Evolutionary conservation across 53 echinoderm and acorn worm genomes (phyloP).

Genomic region (Henricia sp.): DNA sequence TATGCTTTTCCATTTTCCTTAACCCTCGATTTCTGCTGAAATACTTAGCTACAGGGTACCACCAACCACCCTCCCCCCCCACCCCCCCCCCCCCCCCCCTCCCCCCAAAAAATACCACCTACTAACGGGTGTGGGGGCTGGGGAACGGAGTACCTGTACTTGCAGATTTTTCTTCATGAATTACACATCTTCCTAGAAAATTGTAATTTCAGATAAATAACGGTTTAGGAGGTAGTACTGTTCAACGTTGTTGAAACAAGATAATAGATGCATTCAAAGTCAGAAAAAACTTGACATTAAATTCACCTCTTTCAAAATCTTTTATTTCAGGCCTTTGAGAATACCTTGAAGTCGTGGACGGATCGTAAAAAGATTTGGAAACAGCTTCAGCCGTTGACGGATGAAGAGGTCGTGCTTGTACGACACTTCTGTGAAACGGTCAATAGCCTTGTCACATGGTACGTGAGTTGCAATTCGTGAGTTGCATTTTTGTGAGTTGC

Average conservation of each 20-base stretch:
- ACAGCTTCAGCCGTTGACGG: constrained; percentile 85
- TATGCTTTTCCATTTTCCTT: too few species aligned
- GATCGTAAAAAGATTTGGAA: constrained; percentile 87
- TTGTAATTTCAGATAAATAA: too few species aligned
- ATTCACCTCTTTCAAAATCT: constrained; percentile 9
- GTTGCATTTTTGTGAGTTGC: neutral
- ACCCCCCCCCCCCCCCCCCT: too few species aligned
- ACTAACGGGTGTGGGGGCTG: too few species aligned
- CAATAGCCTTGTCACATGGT: constrained; percentile 71
- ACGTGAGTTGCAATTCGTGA: too few species aligned
- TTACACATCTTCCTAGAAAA: too few species aligned
- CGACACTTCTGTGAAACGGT: constrained; percentile 93
- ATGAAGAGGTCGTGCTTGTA: constrained; percentile 86
- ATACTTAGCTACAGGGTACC: too few species aligned
- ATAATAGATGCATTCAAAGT: too few species aligned
- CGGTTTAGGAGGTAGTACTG: neutral
- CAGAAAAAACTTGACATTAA: neutral
- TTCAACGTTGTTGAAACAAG: neutral
- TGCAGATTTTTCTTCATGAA: neutral
- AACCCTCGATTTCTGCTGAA: too few species aligned
- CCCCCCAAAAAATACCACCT: too few species aligned
- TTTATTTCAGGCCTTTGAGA: constrained; percentile 87
- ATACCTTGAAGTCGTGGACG: constrained; percentile 89
- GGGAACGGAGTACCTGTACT: too few species aligned
- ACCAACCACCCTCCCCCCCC: too few species aligned